Evolutionary conservation across 2,797 vertebrate species (phyloP).

Genomic region (Enteromius mattozi): DNA sequence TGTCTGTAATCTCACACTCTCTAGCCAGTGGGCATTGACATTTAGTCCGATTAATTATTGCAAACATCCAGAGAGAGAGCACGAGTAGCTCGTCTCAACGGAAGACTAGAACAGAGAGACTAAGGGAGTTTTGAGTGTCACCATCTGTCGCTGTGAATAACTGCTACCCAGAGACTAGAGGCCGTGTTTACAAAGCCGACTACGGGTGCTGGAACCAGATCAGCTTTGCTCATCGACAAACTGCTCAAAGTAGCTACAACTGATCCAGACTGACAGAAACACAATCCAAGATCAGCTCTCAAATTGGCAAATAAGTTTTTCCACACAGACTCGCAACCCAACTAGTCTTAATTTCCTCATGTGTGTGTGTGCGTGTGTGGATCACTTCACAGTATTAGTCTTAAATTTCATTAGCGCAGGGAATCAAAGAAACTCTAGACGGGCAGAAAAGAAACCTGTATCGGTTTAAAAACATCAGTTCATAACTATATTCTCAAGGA

Average conservation of each 20-base stretch:
- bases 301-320: conserved; percentile 22
- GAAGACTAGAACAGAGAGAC: conserved; percentile 22
- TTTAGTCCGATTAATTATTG: conserved; percentile 79
- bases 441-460: background rate
- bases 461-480: background rate
- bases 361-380: background rate
- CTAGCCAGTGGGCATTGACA: conserved; percentile 75
- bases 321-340: background rate
- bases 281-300: conserved; percentile 30
- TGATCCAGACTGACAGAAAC: conserved; percentile 23
- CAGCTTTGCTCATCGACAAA: conserved; percentile 10
- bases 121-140: conserved; percentile 44
- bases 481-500: background rate
- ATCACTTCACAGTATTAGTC: background rate
- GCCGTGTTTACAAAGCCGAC: conserved; percentile 39
- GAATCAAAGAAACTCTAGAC: conserved; percentile 25
- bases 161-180: conserved; percentile 32
- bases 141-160: conserved; percentile 47
- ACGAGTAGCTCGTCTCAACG: conserved; percentile 3
- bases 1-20: conserved; percentile 71
- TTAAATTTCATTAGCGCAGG: conserved; percentile 13
- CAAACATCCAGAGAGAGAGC: conserved; percentile 62
- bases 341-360: conserved; percentile 24
- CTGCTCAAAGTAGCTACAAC: conserved; percentile 17
- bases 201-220: conserved; percentile 17